Evolutionary conservation across 1,140 invertebrate species (phyloP).

Genomic region (Drosophila simulans): DNA sequence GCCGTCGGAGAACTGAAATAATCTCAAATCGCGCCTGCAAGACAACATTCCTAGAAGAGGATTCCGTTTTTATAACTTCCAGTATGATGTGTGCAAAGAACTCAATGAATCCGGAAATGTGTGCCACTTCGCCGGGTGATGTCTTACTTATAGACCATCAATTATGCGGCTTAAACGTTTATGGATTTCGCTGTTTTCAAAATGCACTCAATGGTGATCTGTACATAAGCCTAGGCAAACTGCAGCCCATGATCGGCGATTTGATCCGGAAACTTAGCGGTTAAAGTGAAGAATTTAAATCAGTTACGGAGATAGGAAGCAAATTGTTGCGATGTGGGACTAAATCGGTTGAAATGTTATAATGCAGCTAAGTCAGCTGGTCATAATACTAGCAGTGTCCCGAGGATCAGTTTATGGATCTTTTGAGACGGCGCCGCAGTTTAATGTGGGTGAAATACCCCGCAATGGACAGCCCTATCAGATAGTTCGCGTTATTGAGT

Average conservation of each 20-base stretch:
- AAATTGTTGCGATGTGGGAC: no score
- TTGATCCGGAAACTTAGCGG: background rate
- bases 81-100: slow-evolving; percentile 33
- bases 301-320: no score
- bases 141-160: slow-evolving; percentile 2
- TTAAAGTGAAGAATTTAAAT: slow-evolving; percentile 3
- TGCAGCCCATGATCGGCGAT: slow-evolving; percentile 7
- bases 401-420: background rate
- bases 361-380: slow-evolving; percentile 17
- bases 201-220: slow-evolving; percentile 27
- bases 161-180: slow-evolving; percentile 30
- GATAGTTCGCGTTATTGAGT: slow-evolving; percentile 51
- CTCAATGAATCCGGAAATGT: slow-evolving; percentile 4
- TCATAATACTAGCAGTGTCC: background rate
- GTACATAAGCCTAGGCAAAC: slow-evolving; percentile 2
- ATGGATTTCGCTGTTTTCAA: slow-evolving; percentile 19
- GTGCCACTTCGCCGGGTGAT: slow-evolving; percentile 30
- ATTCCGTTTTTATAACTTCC: slow-evolving; percentile 17
- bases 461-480: slow-evolving; percentile 25
- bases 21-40: slow-evolving; percentile 26
- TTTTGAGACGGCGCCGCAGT: slow-evolving; percentile 3
- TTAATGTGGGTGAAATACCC: slow-evolving; percentile 15
- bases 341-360: background rate
- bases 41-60: slow-evolving; percentile 4
- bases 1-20: slow-evolving; percentile 16